Percentiles rank a stretch among this genome's conserved stretches.
These are phyloP conservation scores for Drosophila pallidifrons DNA, from an alignment of 1,140 invertebrate genomes.

Conservation along the genomic window DNA sequence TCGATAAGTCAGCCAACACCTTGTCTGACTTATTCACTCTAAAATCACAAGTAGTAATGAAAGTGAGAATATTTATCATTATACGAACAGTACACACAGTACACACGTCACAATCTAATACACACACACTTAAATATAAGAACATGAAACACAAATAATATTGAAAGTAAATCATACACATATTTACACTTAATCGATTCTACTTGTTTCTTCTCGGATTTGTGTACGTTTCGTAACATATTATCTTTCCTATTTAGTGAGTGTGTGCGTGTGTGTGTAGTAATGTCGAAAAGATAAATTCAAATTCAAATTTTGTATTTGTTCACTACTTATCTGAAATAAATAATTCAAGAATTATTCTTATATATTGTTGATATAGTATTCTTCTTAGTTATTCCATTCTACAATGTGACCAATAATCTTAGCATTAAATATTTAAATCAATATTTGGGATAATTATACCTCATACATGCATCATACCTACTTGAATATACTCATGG, in stretches of 20 bases:
- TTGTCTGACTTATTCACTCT: neutral
- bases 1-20: neutral
- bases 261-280: constrained; percentile 71
- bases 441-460: constrained; percentile 23
- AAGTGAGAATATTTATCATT: constrained; percentile 13
- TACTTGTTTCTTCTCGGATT: constrained; percentile 77
- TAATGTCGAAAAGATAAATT: constrained; percentile 48
- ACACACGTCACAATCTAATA: constrained; percentile 22
- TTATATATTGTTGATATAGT: constrained; percentile 46
- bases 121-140: constrained; percentile 7
- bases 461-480: constrained; percentile 35
- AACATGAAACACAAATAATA: constrained; percentile 1
- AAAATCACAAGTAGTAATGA: too few species aligned
- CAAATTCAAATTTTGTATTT: constrained; percentile 47
- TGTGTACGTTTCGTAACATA: constrained; percentile 72
- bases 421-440: constrained; percentile 26
- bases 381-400: constrained; percentile 61
- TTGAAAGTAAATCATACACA: constrained; percentile 18
- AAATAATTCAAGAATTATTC: constrained; percentile 41
- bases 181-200: constrained; percentile 57
- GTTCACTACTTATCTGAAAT: constrained; percentile 44
- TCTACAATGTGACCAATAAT: constrained; percentile 36
- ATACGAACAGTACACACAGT: constrained; percentile 18
- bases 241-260: constrained; percentile 59
- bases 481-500: constrained; percentile 17